Conservation (phyloP, 2,888 invertebrate species). For the Hermaeophaga mercurialis region DNA sequence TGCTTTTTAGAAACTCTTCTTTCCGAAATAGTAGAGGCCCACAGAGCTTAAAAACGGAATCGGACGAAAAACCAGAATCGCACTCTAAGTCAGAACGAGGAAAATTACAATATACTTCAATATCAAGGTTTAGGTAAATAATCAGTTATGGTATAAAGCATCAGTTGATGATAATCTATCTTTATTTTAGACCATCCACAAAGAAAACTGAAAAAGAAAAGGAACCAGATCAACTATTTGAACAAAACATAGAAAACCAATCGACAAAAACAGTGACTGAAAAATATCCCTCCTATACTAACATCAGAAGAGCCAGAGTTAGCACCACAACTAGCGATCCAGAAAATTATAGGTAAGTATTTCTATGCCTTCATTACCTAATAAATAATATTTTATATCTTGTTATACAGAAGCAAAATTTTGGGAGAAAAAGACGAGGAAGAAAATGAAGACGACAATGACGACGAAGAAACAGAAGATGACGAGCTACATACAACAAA, state of each 20-base stretch:
- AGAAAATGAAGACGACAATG: constrained; percentile 31
- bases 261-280: constrained; percentile 2
- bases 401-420: constrained; percentile 46
- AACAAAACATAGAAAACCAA: constrained; percentile 42
- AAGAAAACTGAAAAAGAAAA: constrained; percentile 39
- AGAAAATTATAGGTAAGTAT: constrained; percentile 41
- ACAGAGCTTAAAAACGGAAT: constrained; percentile 60
- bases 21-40: constrained; percentile 67
- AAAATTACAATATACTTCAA: constrained; percentile 56
- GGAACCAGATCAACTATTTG: constrained; percentile 43
- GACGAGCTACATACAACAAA: constrained; percentile 17
- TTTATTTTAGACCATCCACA: constrained; percentile 42
- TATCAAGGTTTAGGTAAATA: constrained; percentile 50
- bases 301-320: constrained; percentile 67
- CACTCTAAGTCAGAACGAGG: constrained; percentile 53
- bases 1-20: constrained; percentile 54
- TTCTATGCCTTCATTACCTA: not conserved
- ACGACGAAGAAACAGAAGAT: constrained; percentile 15
- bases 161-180: not conserved
- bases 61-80: constrained; percentile 49
- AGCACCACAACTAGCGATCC: constrained; percentile 52
- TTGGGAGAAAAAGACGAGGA: constrained; percentile 41
- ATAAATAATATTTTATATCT: not conserved
- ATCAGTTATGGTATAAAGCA: not conserved
- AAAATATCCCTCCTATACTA: constrained; percentile 61